Conservation (phyloP, 2,888 invertebrate genomes). For the Lathronympha strigana region DNA sequence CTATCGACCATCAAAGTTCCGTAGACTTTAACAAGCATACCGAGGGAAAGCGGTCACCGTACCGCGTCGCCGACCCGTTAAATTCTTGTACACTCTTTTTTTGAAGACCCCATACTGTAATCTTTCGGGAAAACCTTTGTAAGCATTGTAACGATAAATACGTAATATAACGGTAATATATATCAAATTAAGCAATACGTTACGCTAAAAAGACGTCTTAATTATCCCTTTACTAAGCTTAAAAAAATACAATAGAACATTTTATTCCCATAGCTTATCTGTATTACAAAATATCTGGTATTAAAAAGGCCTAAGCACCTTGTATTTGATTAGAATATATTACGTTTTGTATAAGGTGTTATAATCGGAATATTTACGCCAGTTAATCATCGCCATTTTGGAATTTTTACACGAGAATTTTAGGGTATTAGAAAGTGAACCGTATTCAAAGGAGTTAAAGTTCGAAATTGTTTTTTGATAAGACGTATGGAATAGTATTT, state of each 20-base stretch:
- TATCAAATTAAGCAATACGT: slow-evolving; percentile 10
- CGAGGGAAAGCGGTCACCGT: too few relatives aligned
- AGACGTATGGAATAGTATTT: background rate
- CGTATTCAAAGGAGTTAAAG: slow-evolving; percentile 44
- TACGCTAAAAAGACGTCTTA: slow-evolving; percentile 28
- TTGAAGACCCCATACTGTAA: too few relatives aligned
- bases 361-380: slow-evolving; percentile 53
- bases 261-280: slow-evolving; percentile 27
- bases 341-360: background rate
- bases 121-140: too few relatives aligned
- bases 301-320: background rate
- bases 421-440: background rate
- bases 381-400: slow-evolving; percentile 53
- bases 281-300: background rate
- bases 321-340: background rate
- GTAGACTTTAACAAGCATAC: too few relatives aligned
- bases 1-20: too few relatives aligned
- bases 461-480: slow-evolving; percentile 27
- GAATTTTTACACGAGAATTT: slow-evolving; percentile 43
- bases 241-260: slow-evolving; percentile 19
- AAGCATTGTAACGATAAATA: background rate
- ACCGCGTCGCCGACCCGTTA: too few relatives aligned
- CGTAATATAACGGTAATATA: slow-evolving; percentile 1
- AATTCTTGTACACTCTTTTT: too few relatives aligned
- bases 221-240: slow-evolving; percentile 8